phyloP scores from a whole-genome alignment of 2,797 vertebrate species.

The Orestias chungarensis region DNA sequence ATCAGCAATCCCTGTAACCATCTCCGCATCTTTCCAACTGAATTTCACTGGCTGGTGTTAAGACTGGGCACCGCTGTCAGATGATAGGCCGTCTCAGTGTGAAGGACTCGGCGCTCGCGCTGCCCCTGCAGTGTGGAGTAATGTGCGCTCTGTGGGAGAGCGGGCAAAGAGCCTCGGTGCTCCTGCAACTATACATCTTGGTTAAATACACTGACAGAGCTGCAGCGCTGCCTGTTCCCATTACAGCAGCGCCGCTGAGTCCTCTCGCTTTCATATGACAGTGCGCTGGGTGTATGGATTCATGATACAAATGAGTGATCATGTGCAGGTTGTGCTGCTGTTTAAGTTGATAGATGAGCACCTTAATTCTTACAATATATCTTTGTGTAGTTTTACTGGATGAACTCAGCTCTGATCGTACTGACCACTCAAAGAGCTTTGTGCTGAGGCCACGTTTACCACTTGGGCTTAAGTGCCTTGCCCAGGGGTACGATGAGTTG shows the following conservation, averaged over 20 bases:
- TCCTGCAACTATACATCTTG: constrained; percentile 54
- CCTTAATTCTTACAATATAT: background rate
- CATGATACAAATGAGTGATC: constrained; percentile 24
- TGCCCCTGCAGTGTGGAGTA: constrained; percentile 55
- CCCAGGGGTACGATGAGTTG: no score
- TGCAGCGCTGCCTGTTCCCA: constrained; percentile 38
- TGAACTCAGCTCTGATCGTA: background rate
- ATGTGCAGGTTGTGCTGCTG: constrained; percentile 12
- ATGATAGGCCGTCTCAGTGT: constrained; percentile 38
- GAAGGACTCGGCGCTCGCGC: constrained; percentile 45
- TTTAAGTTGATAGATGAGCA: constrained; percentile 1
- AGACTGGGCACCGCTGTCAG: constrained; percentile 33
- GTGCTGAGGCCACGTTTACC: no score
- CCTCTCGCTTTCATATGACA: constrained; percentile 36
- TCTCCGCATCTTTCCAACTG: constrained; percentile 29
- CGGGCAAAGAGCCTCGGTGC: constrained; percentile 30
- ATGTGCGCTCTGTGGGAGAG: constrained; percentile 51
- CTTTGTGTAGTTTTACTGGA: background rate
- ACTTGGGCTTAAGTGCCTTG: no score
- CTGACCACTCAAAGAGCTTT: no score
- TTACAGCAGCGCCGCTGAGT: constrained; percentile 25
- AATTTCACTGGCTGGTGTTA: constrained; percentile 25
- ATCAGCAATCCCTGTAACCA: background rate
- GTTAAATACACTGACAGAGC: constrained; percentile 51
- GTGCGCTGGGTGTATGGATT: constrained; percentile 15